phyloP scores from a whole-genome alignment of 2,888 invertebrate species.

The Ormyrus nitidulus region DNA sequence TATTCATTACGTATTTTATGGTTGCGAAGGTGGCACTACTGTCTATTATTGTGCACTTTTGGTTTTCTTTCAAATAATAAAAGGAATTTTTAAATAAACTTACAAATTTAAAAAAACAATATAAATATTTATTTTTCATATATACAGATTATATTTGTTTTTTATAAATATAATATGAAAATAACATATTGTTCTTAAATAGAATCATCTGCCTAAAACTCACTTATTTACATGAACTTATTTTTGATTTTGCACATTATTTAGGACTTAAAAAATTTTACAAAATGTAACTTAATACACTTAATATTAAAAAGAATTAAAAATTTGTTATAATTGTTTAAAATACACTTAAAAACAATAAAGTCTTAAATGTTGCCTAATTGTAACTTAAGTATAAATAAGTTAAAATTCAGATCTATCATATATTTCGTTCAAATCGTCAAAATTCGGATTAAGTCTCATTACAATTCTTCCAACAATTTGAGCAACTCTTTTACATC shows the following conservation, averaged over 20 bases:
- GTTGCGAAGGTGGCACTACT: neutral
- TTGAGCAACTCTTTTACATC: constrained; percentile 47
- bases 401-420: constrained; percentile 21
- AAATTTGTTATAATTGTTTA: no score
- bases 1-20: no score
- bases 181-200: neutral
- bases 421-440: constrained; percentile 8
- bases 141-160: no score
- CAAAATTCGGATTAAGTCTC: neutral
- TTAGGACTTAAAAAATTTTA: no score
- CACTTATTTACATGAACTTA: neutral
- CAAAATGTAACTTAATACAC: no score
- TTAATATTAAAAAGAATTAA: no score
- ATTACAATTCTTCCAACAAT: constrained; percentile 37
- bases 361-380: no score
- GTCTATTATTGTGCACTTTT: no score
- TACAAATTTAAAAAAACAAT: neutral
- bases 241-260: no score
- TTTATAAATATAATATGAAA: neutral
- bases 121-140: neutral
- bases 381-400: neutral
- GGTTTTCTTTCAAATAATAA: no score
- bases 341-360: no score
- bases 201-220: neutral
- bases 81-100: no score